These are phyloP conservation scores for Leucoraja erinaceus DNA, from an alignment of 2,113 vertebrate species.

Conservation along the genomic window DNA sequence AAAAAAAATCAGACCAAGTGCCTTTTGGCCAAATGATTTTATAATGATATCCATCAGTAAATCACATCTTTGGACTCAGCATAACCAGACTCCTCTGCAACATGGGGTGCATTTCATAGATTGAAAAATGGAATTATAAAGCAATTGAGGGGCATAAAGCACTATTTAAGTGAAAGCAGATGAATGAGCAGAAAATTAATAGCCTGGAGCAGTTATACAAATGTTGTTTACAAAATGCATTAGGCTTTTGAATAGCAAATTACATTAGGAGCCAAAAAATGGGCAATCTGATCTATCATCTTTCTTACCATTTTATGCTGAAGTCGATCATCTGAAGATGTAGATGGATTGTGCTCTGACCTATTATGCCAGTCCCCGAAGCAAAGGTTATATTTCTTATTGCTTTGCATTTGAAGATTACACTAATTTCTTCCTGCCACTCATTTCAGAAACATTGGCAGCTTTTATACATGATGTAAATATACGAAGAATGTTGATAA, in stretches of 20 bases:
- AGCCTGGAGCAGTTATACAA: conserved; percentile 21
- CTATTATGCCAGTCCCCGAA: not conserved
- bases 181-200: conserved; percentile 31
- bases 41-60: conserved; percentile 25
- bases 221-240: conserved; percentile 31
- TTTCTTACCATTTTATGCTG: not conserved
- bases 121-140: conserved; percentile 37
- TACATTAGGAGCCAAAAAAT: not conserved
- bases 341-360: not conserved
- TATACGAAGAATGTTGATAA: not conserved
- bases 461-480: not conserved
- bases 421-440: not conserved
- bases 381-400: not conserved
- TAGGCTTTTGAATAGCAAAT: not conserved
- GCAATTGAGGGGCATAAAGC: conserved; percentile 14
- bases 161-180: conserved; percentile 33
- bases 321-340: not conserved
- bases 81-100: not conserved
- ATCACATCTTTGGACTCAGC: conserved; percentile 21
- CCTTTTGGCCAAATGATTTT: conserved; percentile 12
- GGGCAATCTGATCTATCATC: not conserved
- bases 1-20: conserved; percentile 15
- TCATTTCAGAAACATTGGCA: not conserved
- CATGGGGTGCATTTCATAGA: conserved; percentile 5
- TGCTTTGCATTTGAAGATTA: not conserved